Percentiles rank a stretch among this genome's conserved stretches.
Evolutionary conservation across 2,888 invertebrate species (phyloP).

Genomic region (Calameuta filiformis): DNA sequence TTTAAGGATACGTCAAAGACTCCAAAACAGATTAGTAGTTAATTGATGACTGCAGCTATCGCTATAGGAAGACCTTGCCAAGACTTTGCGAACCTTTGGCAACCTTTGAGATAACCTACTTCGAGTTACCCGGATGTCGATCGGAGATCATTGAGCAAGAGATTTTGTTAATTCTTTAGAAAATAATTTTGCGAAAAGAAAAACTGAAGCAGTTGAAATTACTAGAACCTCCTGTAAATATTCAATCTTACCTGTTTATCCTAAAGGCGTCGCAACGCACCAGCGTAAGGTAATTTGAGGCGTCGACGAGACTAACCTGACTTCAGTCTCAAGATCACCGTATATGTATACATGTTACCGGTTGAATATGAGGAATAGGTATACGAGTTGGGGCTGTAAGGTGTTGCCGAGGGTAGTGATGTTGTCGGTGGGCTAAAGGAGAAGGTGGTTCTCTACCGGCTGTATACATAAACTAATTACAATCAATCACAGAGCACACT

Average conservation of each 20-base stretch:
- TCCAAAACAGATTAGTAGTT: constrained; percentile 22
- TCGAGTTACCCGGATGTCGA: too few species aligned
- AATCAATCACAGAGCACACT: constrained; percentile 45
- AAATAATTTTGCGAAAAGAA: too few species aligned
- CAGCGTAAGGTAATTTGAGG: background rate
- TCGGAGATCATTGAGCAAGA: too few species aligned
- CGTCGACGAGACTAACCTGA: constrained; percentile 6
- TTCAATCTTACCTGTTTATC: constrained; percentile 8
- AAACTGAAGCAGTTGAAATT: too few species aligned
- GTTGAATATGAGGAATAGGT: constrained; percentile 13
- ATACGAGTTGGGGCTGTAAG: constrained; percentile 15
- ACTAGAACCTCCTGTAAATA: background rate
- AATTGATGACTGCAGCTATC: constrained; percentile 20
- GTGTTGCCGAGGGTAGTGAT: background rate
- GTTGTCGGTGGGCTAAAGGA: background rate
- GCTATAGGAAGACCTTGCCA: background rate
- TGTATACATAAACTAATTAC: constrained; percentile 51
- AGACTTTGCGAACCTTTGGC: too few species aligned
- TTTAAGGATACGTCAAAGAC: constrained; percentile 19
- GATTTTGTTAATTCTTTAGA: too few species aligned
- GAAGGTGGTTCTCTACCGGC: constrained; percentile 2
- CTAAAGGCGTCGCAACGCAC: constrained; percentile 1
- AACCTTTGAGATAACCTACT: too few species aligned
- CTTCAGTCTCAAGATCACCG: too few species aligned
- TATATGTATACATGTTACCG: background rate